Evolutionary conservation across 2,888 invertebrate genomes (phyloP), one percentile per base, ranked within the genome.

Genomic region (Piscicola geometra): DNA sequence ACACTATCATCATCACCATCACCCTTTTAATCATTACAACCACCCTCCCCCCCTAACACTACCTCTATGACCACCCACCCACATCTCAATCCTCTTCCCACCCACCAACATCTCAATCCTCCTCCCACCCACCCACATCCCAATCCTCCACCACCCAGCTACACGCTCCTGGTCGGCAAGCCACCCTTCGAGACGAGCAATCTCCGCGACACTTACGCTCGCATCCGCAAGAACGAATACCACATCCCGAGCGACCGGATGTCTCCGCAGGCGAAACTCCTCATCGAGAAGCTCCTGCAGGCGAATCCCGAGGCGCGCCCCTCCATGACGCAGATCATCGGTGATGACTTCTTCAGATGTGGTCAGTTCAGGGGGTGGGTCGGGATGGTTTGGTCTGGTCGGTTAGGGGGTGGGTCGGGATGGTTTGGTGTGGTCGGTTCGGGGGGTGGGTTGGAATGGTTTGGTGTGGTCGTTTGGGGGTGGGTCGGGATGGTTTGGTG

Each of bases 131-230:
- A 41, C 41, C 41, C 41, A 41, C 41, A 41, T 9, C 15, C 15
- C 41, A 41, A 41, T 15, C 41, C 15, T 41, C 41, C 15, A 5
- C 5, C 41, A 5, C 41, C 15, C 80, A 85, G 85, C 32, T 99
- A 94, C 86, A 99, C 99, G 0, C 87, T 99, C 80, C 88, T 99
- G 5, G 92, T 96, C 74, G 99, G 99, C 25, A 93, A 93, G 82
- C 99, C 99, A 30, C 99, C 99, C 1, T 99, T 99, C 86, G 99
- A 99, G 87, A 98, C 99, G 0, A 90, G 90, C 77, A 92, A 92
- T 41, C 89, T 99, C 66, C 94, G 92, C 84, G 97, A 98, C 83
- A 99, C 99, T 0, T 99, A 99, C 85, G 90, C 90, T 52, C 90
- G 92, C 81, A 99, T 99, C 81, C 94, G 93, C 83, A 92, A 92